Base-by-base conservation (phyloP, 2,797 vertebrate species). In the Mus spretus region DNA sequence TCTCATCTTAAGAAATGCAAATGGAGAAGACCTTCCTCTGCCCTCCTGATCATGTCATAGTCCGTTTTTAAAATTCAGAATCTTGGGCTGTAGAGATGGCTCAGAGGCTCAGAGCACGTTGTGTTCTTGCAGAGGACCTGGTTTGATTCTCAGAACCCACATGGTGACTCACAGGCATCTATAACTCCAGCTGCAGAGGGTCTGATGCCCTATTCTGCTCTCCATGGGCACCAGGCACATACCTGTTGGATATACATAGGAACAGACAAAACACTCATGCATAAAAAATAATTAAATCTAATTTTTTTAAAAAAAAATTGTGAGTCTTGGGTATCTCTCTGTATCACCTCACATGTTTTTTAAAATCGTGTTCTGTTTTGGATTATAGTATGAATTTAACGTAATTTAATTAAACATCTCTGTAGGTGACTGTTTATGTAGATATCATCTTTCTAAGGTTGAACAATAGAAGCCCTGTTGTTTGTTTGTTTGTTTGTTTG, bases 1-100 rank as follows among this genome's bases (percentile, higher is more conserved):
- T 93, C 31, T 89, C 81, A 77, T 87, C 63, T 93, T 61, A 65
- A 96, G 91, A n/a, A 34, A 57, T 86, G 74, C 78, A 83, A 57
- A 74, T 26, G 5, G 6, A 82, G 61, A 81, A 77, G 37, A 4
- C 50, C 3, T 80, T 89, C 0, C 14, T 26, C 1, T 77, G 4
- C 65, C 77, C 37, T 40, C 12, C 15, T 10, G 0, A 50, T 59
- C 65, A 34, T 75, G 91, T 81, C 3, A 57, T 83, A 79, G 75
- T 70, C 28, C 91, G 37, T 7, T 67, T 72, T 37, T 37, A 57
- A 80, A 92, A 70, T 26, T 37, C 12, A 15, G 31, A 70, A 53
- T 70, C 44, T 86, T n/a, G 12, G 44, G 12, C 63, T 70, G 31
- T 53, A 67, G 31, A 53, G 10, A 26, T 53, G 12, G 11, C 8